Conservation (phyloP, 2,888 invertebrate species). For the Asteroscopus sphinx region DNA sequence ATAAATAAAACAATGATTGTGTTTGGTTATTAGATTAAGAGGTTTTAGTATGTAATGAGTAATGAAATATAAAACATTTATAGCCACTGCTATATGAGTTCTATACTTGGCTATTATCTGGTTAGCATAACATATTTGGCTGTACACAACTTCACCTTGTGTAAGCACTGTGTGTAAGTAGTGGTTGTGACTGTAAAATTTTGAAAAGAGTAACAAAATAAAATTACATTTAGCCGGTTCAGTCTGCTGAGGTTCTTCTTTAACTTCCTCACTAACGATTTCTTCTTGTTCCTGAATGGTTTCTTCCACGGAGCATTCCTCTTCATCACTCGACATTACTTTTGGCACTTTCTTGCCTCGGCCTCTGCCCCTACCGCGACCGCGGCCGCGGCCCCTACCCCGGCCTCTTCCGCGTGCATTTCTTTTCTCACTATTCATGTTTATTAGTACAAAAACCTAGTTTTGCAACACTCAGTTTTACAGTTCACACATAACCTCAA, state of each 20-base stretch:
- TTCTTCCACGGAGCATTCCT: conserved; percentile 88
- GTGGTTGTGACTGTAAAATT: no score
- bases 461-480: conserved; percentile 36
- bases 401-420: conserved; percentile 93
- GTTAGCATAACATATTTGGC: neutral
- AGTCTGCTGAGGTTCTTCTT: conserved; percentile 83
- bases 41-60: no score
- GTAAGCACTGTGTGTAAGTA: no score
- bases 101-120: neutral
- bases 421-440: conserved; percentile 89
- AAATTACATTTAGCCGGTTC: conserved; percentile 88
- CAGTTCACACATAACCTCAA: conserved; percentile 48
- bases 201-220: neutral
- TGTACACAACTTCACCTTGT: neutral
- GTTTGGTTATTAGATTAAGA: no score
- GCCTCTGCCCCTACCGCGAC: conserved; percentile 92
- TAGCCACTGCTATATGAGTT: neutral
- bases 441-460: conserved; percentile 15
- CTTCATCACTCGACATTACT: conserved; percentile 91
- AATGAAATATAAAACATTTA: no score
- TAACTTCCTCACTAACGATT: conserved; percentile 77
- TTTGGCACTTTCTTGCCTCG: conserved; percentile 93
- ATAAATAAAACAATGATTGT: no score
- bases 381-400: conserved; percentile 94
- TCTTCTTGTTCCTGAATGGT: conserved; percentile 88